phyloP scores from a whole-genome alignment of 2,888 invertebrate genomes.

The Quadroppia sp. region DNA sequence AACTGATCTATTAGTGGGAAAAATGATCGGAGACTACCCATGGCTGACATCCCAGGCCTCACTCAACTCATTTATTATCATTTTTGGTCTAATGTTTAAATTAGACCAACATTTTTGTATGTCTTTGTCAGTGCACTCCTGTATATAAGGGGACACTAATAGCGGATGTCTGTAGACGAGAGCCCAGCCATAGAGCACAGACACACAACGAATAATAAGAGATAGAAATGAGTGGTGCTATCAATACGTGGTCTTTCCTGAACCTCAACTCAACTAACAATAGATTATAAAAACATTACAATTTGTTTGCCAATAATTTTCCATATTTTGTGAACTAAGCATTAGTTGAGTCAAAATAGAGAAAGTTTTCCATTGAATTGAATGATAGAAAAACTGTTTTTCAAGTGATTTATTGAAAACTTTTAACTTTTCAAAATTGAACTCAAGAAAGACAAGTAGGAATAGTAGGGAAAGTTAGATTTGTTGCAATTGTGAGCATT shows the following conservation, averaged over 20 bases:
- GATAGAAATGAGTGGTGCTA: neutral
- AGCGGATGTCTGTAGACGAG: conserved; percentile 27
- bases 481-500: no score
- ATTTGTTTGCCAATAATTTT: conserved; percentile 14
- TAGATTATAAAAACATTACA: conserved; percentile 15
- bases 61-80: conserved; percentile 1
- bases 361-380: neutral
- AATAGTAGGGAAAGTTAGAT: no score
- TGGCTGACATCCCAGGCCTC: neutral
- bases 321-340: neutral
- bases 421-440: no score
- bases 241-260: conserved; percentile 32
- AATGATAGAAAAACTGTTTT: neutral
- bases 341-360: neutral
- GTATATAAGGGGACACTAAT: conserved; percentile 21
- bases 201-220: neutral
- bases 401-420: no score
- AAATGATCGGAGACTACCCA: conserved; percentile 12
- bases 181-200: neutral
- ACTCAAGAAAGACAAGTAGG: no score
- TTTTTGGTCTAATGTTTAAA: conserved; percentile 31
- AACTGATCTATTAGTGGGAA: conserved; percentile 31
- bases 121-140: neutral
- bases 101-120: conserved; percentile 9
- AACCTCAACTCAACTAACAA: conserved; percentile 5